These are phyloP conservation scores for Cherax quadricarinatus DNA, from an alignment of 1,140 invertebrate species.

Conservation along the genomic window DNA sequence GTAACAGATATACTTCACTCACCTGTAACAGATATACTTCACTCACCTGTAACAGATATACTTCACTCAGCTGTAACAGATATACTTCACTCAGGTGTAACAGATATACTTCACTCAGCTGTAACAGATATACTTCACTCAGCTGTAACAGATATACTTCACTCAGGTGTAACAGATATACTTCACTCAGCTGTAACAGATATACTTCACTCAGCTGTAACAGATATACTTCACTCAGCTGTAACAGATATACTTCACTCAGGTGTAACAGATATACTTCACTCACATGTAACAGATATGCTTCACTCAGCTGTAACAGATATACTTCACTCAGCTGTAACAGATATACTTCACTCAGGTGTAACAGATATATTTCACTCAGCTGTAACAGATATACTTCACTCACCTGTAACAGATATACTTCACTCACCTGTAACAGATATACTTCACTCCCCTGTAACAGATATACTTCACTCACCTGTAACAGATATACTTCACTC, in stretches of 20 bases:
- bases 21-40: background rate
- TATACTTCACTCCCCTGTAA: background rate
- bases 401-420: too few relatives aligned
- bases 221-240: slow-evolving; percentile 4
- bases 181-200: slow-evolving; percentile 17
- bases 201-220: background rate
- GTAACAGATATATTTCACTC: background rate
- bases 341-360: background rate
- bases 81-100: slow-evolving; percentile 20
- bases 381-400: slow-evolving; percentile 6
- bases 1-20: background rate
- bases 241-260: background rate
- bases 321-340: slow-evolving; percentile 20
- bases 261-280: background rate
- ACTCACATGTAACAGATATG: background rate
- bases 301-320: too few relatives aligned
- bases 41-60: background rate
- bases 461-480: slow-evolving; percentile 1
- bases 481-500: background rate
- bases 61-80: too few relatives aligned
- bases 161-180: too few relatives aligned
- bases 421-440: slow-evolving; percentile 6
- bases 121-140: background rate
- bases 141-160: slow-evolving; percentile 6
- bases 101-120: background rate